A percentile compares a stretch with the other conserved stretches of the same genome.
Conservation (phyloP, 2,113 vertebrate species). For the Cavia aperea region DNA sequence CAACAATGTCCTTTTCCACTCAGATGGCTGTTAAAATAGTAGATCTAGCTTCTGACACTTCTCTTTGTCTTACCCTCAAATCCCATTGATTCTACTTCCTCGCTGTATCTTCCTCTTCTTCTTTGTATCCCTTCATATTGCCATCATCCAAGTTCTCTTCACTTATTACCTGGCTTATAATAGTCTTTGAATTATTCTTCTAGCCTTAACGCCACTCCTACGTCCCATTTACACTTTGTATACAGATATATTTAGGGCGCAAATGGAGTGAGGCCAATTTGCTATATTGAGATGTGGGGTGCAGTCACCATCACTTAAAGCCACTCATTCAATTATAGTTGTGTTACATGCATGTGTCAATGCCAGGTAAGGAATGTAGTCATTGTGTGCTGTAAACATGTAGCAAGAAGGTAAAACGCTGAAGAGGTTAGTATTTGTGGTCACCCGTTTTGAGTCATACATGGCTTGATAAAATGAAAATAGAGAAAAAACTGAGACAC, state of each 20-base stretch:
- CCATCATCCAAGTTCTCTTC: neutral
- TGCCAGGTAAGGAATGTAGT: neutral
- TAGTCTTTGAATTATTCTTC: neutral
- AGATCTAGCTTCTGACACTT: neutral
- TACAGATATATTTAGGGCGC: neutral
- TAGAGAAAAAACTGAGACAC: neutral
- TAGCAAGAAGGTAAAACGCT: neutral
- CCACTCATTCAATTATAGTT: neutral
- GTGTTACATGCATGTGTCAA: neutral
- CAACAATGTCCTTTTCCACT: neutral
- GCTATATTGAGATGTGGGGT: neutral
- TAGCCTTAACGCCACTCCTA: neutral
- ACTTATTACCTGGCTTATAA: neutral
- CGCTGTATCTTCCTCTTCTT: neutral
- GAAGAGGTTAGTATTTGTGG: neutral
- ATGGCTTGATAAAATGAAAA: constrained; percentile 9
- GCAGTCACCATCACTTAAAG: neutral
- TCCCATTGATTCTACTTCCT: neutral
- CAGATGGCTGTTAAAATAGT: neutral
- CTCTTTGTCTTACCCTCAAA: neutral
- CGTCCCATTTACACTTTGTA: neutral
- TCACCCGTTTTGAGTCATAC: neutral
- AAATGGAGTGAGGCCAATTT: neutral
- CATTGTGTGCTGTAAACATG: neutral
- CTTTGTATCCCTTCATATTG: neutral